These are phyloP conservation scores for Lordiphosa andalusiaca DNA, from an alignment of 2,888 invertebrate species.

Conservation along the genomic window DNA sequence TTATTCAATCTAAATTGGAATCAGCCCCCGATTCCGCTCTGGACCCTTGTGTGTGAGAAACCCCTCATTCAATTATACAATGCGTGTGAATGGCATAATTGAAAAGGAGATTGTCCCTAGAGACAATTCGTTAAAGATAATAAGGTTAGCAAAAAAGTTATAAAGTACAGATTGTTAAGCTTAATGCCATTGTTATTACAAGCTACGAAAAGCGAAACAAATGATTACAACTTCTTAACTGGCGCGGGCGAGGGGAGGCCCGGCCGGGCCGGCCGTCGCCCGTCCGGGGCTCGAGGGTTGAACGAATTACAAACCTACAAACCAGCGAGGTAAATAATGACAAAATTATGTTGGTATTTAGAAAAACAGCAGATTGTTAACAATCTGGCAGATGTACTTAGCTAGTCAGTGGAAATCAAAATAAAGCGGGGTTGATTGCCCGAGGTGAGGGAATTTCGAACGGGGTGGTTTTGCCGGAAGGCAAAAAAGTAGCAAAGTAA, in stretches of 20 bases:
- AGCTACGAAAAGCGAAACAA: conserved; percentile 52
- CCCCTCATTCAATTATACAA: conserved; percentile 65
- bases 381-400: conserved; percentile 69
- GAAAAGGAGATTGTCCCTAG: conserved; percentile 63
- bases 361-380: conserved; percentile 67
- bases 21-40: conserved; percentile 9
- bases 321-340: conserved; percentile 72
- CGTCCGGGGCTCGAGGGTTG: conserved; percentile 45
- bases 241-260: conserved; percentile 5
- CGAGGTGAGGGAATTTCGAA: conserved; percentile 19
- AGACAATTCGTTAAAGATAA: conserved; percentile 70
- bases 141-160: conserved; percentile 63
- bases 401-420: conserved; percentile 36
- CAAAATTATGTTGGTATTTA: conserved; percentile 73
- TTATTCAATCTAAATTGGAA: conserved; percentile 23
- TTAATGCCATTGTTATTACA: conserved; percentile 49
- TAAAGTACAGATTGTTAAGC: conserved; percentile 63
- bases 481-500: background rate
- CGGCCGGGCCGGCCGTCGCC: background rate
- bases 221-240: conserved; percentile 53
- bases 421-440: conserved; percentile 33
- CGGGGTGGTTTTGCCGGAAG: conserved; percentile 17
- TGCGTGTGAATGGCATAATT: conserved; percentile 68
- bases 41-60: conserved; percentile 17
- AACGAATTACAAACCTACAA: conserved; percentile 68